Base-by-base conservation (phyloP, 2,113 vertebrate genomes). In the Bettongia penicillata region DNA sequence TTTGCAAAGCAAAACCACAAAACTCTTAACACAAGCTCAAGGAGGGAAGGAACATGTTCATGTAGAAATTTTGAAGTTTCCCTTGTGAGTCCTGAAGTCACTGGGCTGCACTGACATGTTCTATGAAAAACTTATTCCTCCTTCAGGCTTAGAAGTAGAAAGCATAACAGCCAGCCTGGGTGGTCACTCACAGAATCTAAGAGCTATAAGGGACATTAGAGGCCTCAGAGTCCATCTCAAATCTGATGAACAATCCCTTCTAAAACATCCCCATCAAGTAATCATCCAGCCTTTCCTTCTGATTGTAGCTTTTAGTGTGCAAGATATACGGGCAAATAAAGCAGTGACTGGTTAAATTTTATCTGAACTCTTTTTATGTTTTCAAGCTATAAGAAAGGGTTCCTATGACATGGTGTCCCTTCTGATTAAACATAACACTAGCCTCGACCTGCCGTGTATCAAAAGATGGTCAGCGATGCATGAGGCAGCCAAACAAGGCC, bases 401-500 rank as follows among this genome's bases (percentile, higher is more conserved):
- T 99, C 98, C 37, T 99, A 99, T 23, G 98, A 99, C 90, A 99
- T 99, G 98, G 99, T 97, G 14, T 96, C 98, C 1, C 48, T 96
- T n/a, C 98, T 99, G 91, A 98, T 99, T 92, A 98, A 98, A 96
- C 96, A 99, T 55, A 99, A 99, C 23, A 98, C 98, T 91, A 98
- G 97, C 23, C 98, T 99, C 94, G 98, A 99, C 96, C 99, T 99
- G 97, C 98, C 99, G 0, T 99, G 99, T 10, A 96, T 98, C 90
- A 99, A 98, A 61, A 98, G 95, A 52, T 99, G 99, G 99, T 99
- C 99, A 0, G 99, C 99, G 50, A 98, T 98, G 91, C 99, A 99
- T 1, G 99, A 99, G 98, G 99, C 99, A 28, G 99, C 99, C 47
- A 99, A 99, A 97, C 99, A 98, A 94, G 99, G 99, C n/a, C 98